A percentile compares a stretch with the other conserved stretches of the same genome.
These are phyloP conservation scores for Enteromius fasciolatus DNA, from an alignment of 2,797 vertebrate genomes.

Conservation along the genomic window DNA sequence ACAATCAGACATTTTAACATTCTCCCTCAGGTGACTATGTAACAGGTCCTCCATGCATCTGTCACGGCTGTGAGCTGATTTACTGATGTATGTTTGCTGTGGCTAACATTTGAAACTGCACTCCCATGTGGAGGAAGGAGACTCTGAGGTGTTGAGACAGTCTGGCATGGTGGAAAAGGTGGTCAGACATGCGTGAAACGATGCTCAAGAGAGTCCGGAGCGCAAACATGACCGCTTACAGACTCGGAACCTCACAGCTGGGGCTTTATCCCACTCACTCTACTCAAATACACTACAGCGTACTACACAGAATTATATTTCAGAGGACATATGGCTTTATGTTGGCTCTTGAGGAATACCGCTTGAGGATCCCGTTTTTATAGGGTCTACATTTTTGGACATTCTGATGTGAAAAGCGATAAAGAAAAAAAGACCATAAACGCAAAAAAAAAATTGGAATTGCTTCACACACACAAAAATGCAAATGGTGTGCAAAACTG, in stretches of 20 bases:
- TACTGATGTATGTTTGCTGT: constrained; percentile 70
- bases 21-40: constrained; percentile 32
- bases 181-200: constrained; percentile 68
- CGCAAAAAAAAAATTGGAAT: neutral
- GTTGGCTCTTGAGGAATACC: neutral
- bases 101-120: constrained; percentile 67
- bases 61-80: constrained; percentile 54
- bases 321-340: constrained; percentile 12
- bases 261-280: constrained; percentile 32
- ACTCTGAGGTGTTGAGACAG: constrained; percentile 69
- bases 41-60: constrained; percentile 50
- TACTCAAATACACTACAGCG: neutral
- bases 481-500: neutral
- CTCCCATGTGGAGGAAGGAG: constrained; percentile 63
- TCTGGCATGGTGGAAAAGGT: constrained; percentile 67
- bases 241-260: constrained; percentile 58
- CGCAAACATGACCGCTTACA: constrained; percentile 64
- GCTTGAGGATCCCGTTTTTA: neutral
- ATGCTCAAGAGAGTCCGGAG: constrained; percentile 62
- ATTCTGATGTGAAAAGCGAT: neutral
- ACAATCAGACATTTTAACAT: constrained; percentile 43
- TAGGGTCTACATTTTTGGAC: neutral
- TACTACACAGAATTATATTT: constrained; percentile 4
- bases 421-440: neutral
- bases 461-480: neutral